Evolutionary conservation across 92 coral and sea anemone species (phyloP).

Genomic region (Bergia sp.): DNA sequence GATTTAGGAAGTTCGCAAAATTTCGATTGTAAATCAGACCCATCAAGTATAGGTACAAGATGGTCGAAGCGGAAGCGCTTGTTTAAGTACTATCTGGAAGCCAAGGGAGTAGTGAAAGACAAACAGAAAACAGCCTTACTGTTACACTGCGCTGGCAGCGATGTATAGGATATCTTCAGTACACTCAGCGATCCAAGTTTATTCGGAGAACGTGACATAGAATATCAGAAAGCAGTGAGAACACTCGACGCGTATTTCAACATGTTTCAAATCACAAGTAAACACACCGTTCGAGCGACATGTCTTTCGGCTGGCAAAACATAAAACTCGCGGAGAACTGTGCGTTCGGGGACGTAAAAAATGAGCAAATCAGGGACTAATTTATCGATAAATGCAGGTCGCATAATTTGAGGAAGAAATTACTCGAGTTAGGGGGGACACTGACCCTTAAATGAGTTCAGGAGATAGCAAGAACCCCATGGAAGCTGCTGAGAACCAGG

Average conservation of each 20-base stretch:
- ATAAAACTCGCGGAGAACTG: constrained; percentile 48
- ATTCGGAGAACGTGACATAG: neutral
- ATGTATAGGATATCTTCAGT: constrained; percentile 37
- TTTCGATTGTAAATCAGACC: constrained; percentile 16
- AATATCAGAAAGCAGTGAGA: constrained; percentile 20
- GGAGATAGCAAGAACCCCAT: constrained; percentile 54
- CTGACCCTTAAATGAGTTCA: constrained; percentile 41
- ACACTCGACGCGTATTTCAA: constrained; percentile 48
- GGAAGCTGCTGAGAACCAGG: constrained; percentile 48
- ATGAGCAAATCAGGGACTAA: constrained; percentile 49
- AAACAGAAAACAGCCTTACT: constrained; percentile 16
- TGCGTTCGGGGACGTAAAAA: constrained; percentile 24
- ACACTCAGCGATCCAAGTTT: constrained; percentile 14
- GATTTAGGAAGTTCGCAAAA: constrained; percentile 12
- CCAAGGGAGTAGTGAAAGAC: constrained; percentile 4
- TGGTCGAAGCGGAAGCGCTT: constrained; percentile 8
- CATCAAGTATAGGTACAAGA: constrained; percentile 7
- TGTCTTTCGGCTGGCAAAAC: constrained; percentile 47
- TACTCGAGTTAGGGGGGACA: constrained; percentile 29
- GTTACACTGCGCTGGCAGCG: constrained; percentile 40
- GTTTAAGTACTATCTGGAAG: constrained; percentile 16
- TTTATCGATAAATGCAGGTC: constrained; percentile 51
- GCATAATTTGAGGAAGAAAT: constrained; percentile 48
- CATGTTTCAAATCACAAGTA: constrained; percentile 45
- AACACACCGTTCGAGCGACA: constrained; percentile 42